phyloP scores from a whole-genome alignment of 2,888 invertebrate species.

The Leptopilina drosophilae region DNA sequence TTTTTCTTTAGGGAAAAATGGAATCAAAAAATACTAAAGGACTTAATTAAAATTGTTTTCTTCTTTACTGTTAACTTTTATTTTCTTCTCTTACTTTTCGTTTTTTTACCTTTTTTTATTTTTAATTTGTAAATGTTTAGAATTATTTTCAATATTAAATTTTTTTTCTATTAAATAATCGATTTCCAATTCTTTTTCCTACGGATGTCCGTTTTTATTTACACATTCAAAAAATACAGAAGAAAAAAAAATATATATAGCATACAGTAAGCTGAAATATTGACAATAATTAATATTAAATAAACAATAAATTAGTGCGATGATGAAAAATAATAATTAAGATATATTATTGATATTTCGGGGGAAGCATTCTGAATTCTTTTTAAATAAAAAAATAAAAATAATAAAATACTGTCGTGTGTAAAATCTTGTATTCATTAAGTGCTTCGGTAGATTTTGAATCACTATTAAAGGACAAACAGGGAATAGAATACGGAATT shows the following conservation, averaged over 20 bases:
- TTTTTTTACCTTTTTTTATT: no score
- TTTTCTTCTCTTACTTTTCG: not conserved
- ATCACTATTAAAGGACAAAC: conserved; percentile 12
- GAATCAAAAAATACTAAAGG: no score
- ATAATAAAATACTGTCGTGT: not conserved
- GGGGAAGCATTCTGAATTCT: conserved; percentile 35
- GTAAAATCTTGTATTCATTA: conserved; percentile 22
- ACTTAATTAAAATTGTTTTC: no score
- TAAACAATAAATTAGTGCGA: conserved; percentile 25
- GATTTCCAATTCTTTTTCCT: not conserved
- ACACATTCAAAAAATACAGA: not conserved
- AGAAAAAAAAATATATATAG: conserved; percentile 22
- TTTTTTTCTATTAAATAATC: not conserved
- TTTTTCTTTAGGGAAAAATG: no score
- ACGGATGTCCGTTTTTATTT: not conserved
- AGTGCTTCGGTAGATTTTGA: conserved; percentile 34
- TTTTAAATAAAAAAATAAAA: conserved; percentile 5
- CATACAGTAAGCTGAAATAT: conserved; percentile 51
- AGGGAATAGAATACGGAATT: conserved; percentile 13
- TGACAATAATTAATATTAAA: conserved; percentile 57
- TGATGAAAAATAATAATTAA: conserved; percentile 25
- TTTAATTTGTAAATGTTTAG: no score
- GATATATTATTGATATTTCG: conserved; percentile 33
- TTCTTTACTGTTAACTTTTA: no score
- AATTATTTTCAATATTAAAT: not conserved